Conservation (phyloP, 2,797 vertebrate species). For the Sus cebifrons region DNA sequence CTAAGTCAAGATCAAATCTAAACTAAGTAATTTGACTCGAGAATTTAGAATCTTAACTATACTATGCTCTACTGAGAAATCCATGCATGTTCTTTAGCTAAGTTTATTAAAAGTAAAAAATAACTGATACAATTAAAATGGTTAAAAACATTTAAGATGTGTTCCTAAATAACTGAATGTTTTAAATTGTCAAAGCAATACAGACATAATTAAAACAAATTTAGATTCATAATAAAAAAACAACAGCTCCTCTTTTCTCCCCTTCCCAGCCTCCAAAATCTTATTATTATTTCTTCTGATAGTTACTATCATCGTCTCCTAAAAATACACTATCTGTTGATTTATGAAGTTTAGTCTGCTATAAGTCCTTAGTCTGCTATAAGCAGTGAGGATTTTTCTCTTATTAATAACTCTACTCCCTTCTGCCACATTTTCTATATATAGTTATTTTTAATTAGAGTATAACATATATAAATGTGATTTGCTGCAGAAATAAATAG, state of each 20-base stretch:
- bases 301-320: neutral
- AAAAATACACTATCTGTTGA: neutral
- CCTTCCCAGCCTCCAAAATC: neutral
- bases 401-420: neutral
- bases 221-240: neutral
- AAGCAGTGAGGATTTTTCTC: neutral
- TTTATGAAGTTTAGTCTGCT: neutral
- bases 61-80: neutral
- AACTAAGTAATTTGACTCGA: neutral
- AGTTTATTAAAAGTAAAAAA: neutral
- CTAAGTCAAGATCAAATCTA: neutral
- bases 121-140: neutral
- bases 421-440: neutral
- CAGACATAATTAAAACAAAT: neutral
- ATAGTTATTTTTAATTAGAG: neutral
- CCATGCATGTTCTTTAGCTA: neutral
- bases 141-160: neutral
- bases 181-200: neutral
- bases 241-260: neutral
- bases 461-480: neutral
- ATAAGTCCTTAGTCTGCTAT: no score
- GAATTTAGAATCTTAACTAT: slow-evolving; percentile 1
- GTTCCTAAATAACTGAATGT: neutral
- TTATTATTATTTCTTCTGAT: neutral
- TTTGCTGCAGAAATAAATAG: neutral